phyloP scores from a whole-genome alignment of 2,113 vertebrate genomes.

The Bufo gargarizans region DNA sequence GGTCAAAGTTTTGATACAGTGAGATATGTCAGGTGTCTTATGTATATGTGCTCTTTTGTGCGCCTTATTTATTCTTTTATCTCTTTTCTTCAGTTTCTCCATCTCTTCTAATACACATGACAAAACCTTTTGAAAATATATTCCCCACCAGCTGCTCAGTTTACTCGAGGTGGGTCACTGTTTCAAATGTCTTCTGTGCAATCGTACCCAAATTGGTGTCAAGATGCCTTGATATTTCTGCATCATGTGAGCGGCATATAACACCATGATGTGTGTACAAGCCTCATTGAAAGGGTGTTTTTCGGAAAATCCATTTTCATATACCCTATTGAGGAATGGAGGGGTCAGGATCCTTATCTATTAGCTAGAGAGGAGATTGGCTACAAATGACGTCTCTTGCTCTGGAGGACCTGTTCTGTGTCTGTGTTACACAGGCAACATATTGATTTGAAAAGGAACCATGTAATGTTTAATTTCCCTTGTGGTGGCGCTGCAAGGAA shows the following conservation, averaged over 20 bases:
- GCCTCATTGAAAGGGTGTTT: neutral
- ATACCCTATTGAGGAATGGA: neutral
- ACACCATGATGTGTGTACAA: neutral
- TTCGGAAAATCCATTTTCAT: neutral
- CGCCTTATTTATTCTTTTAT: neutral
- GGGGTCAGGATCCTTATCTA: neutral
- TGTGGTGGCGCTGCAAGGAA: neutral
- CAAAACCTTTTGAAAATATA: neutral
- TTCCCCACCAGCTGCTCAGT: neutral
- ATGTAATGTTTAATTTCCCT: neutral
- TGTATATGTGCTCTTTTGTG: neutral
- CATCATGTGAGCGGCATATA: neutral
- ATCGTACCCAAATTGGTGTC: neutral
- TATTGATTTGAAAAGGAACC: neutral
- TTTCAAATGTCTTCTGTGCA: neutral
- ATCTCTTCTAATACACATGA: neutral
- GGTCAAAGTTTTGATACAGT: constrained; percentile 40
- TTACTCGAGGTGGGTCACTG: neutral
- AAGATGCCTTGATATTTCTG: neutral
- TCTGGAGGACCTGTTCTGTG: neutral
- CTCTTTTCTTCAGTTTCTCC: neutral
- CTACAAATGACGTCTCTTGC: too few relatives aligned
- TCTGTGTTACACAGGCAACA: neutral
- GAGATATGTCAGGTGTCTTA: constrained; percentile 12
- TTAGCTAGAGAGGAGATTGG: too few relatives aligned